Base-by-base conservation (phyloP, 2,888 invertebrate species). In the Drosophila barbarae region DNA sequence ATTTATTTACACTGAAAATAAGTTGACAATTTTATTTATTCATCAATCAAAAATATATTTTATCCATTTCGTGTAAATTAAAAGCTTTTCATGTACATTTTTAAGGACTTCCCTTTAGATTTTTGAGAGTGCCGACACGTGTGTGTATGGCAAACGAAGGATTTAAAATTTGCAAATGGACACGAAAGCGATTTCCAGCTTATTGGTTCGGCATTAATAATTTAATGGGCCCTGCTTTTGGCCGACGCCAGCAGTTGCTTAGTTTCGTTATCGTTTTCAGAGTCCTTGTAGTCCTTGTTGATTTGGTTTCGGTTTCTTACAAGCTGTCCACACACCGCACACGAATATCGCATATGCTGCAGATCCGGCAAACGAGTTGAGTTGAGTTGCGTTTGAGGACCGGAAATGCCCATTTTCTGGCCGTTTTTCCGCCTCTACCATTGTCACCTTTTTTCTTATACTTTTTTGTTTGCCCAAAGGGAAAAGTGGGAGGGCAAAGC, bases 381-480 rank as follows among this genome's bases (percentile, higher is more conserved):
- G 53, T 46, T 15, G 53, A 30, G 52, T 47, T 59, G 51, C 52
- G 44, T 54, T 41, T 55, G 57, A 52, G 50, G 38, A 26, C 53
- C 68, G 68, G 68, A 68, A 76, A 55, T 79, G 69, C 63, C 69
- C 77, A 73, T 84, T 82, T 82, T 69, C 80, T 67, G 85, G 63
- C 67, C 80, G 46, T 76, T 83, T 76, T 61, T 74, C 35, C 67
- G 69, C 32, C 44, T 32, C 32, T 23, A 28, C 80, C 72, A 85
- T 79, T 79, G 79, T 85, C 79, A 79, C 79, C 84, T 84, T 84
- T 84, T 84, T 77, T 69, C 51, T 23, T 78, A 76, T 76, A 77
- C 72, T 53, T 32, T 32, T 35, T 39, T 26, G 50, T 51, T 26
- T 10, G n/a, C 54, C 18, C 9, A 47, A 47, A 47, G 30, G 46